Evolutionary conservation across 2,888 invertebrate species (phyloP).

Genomic region (Bugula neritina): DNA sequence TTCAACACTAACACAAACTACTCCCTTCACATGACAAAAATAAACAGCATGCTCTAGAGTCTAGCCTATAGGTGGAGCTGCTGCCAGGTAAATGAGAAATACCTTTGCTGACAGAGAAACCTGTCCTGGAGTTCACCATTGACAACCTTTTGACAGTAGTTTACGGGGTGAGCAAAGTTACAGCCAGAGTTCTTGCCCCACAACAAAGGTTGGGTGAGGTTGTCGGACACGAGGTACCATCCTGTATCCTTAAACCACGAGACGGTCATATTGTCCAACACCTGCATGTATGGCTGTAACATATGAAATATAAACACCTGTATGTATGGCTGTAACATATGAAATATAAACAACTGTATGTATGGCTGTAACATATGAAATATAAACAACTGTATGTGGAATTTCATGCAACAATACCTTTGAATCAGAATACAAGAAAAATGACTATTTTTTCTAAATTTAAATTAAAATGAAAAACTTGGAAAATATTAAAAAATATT

Average conservation of each 20-base stretch:
- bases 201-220: background rate
- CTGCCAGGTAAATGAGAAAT: no score
- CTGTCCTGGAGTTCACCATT: background rate
- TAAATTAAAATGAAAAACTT: no score
- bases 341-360: slow-evolving; percentile 18
- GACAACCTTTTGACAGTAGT: background rate
- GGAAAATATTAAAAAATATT: no score
- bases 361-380: no score
- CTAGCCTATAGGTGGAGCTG: no score
- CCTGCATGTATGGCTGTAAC: slow-evolving; percentile 24
- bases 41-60: no score
- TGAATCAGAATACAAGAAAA: background rate
- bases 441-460: background rate
- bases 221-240: slow-evolving; percentile 3
- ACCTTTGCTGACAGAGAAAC: background rate
- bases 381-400: slow-evolving; percentile 20
- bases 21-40: no score
- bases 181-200: slow-evolving; percentile 25
- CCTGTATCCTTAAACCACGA: slow-evolving; percentile 8
- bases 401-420: no score
- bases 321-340: slow-evolving; percentile 21
- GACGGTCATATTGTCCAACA: slow-evolving; percentile 19
- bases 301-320: no score
- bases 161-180: background rate
- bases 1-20: no score